A percentile compares a stretch with the other conserved stretches of the same genome.
Evolutionary conservation across 2,113 vertebrate species (phyloP).

Genomic region (Protobothrops flavoviridis): DNA sequence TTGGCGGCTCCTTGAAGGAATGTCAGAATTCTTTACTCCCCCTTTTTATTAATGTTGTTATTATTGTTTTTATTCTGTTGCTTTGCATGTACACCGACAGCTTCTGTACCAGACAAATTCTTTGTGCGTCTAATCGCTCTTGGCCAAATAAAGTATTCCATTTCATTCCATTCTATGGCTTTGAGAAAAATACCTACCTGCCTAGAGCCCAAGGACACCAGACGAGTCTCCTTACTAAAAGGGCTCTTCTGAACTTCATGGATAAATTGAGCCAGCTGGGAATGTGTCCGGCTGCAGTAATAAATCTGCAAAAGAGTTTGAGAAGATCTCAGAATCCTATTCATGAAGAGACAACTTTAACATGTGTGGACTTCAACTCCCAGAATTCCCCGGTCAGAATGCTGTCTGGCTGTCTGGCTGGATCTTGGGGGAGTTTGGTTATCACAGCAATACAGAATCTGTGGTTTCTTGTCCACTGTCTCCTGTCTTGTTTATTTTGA

Average conservation of each 20-base stretch:
- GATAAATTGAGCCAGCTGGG: constrained; percentile 94
- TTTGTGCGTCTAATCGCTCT: neutral
- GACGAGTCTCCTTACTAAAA: constrained; percentile 78
- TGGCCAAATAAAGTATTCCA: neutral
- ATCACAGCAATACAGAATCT: neutral
- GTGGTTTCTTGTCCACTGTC: neutral
- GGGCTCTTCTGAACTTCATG: constrained; percentile 93
- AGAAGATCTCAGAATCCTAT: neutral
- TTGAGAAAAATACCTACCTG: constrained; percentile 74
- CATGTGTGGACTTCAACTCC: neutral
- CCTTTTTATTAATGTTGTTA: neutral
- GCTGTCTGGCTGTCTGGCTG: neutral
- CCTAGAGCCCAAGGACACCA: constrained; percentile 89
- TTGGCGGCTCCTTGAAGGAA: neutral
- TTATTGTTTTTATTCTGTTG: neutral
- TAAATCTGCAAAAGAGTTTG: constrained; percentile 79
- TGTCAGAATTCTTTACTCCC: neutral
- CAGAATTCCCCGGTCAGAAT: neutral
- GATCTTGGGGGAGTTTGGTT: neutral
- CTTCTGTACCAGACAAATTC: neutral
- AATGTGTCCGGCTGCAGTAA: constrained; percentile 97
- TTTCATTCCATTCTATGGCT: neutral
- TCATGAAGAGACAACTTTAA: neutral
- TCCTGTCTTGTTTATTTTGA: neutral
- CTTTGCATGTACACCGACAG: neutral